Evolutionary conservation across 1,140 invertebrate species (phyloP).

Genomic region (Drosophila novamexicana): DNA sequence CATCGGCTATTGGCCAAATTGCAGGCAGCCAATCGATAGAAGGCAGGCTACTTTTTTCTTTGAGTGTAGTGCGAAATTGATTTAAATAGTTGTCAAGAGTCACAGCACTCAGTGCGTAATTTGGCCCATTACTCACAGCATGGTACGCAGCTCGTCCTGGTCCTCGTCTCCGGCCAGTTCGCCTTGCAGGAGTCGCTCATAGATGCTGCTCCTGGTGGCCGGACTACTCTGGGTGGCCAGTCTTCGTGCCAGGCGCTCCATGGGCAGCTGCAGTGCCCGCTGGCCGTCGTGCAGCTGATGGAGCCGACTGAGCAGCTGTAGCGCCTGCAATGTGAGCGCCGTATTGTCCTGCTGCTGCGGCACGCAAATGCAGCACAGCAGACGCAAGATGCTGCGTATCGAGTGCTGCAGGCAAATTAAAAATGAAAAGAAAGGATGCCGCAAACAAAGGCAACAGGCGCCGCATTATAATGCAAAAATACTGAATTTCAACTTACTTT

Average conservation of each 20-base stretch:
- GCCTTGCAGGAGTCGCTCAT: conserved; percentile 50
- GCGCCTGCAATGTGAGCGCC: conserved; percentile 34
- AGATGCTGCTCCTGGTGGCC: conserved; percentile 48
- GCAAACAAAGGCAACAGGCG: conserved; percentile 23
- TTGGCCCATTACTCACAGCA: conserved; percentile 62
- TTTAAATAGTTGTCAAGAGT: conserved; percentile 28
- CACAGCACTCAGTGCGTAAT: conserved; percentile 32
- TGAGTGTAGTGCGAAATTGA: conserved; percentile 18
- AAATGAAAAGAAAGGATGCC: conserved; percentile 6
- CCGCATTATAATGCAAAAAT: conserved; percentile 65
- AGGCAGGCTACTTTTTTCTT: background rate
- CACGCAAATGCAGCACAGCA: conserved; percentile 58
- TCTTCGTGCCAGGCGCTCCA: conserved; percentile 59
- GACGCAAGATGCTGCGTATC: conserved; percentile 62
- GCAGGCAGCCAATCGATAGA: background rate
- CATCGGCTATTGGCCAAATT: background rate
- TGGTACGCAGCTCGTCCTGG: conserved; percentile 53
- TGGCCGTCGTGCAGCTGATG: conserved; percentile 65
- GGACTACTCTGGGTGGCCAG: conserved; percentile 46
- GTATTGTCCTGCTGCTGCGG: background rate
- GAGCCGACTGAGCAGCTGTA: conserved; percentile 67
- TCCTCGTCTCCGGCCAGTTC: conserved; percentile 61
- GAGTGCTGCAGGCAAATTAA: conserved; percentile 51
- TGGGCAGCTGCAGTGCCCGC: conserved; percentile 56
- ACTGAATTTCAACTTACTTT: conserved; percentile 54